A percentile compares a stretch with the other conserved stretches of the same genome.
Conservation (phyloP, 2,888 invertebrate species). For the Tetranychus piercei region DNA sequence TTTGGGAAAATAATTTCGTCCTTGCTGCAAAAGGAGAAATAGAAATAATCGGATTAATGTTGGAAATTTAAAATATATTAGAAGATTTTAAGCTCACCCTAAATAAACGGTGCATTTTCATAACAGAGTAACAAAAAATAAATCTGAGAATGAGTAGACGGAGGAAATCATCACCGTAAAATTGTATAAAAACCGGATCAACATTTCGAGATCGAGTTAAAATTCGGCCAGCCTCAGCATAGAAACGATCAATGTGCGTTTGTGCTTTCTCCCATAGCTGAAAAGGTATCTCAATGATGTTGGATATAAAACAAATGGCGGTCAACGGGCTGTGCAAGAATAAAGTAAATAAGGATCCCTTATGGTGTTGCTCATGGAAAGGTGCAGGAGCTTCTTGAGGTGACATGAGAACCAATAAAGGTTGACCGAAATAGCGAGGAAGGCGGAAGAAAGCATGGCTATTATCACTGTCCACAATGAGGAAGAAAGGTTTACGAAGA, state of each 20-base stretch:
- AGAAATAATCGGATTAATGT: background rate
- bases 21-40: constrained; percentile 33
- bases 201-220: constrained; percentile 56
- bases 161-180: constrained; percentile 85
- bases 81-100: constrained; percentile 33
- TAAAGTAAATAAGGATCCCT: constrained; percentile 79
- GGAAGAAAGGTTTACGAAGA: constrained; percentile 73
- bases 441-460: constrained; percentile 44
- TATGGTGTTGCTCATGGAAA: constrained; percentile 45
- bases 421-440: constrained; percentile 77
- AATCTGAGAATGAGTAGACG: constrained; percentile 68
- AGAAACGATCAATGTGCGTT: constrained; percentile 65
- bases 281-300: constrained; percentile 62
- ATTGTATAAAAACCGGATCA: constrained; percentile 46
- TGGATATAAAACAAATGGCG: constrained; percentile 75
- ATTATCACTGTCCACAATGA: constrained; percentile 87
- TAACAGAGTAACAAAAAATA: constrained; percentile 76
- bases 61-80: background rate
- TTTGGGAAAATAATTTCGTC: constrained; percentile 64
- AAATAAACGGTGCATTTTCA: constrained; percentile 64
- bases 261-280: constrained; percentile 79
- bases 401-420: constrained; percentile 76
- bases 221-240: constrained; percentile 65
- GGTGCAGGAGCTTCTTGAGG: constrained; percentile 70
- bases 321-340: constrained; percentile 85